Evolutionary conservation across 2,888 invertebrate genomes (phyloP).

Genomic region (Drosophila paranaensis): DNA sequence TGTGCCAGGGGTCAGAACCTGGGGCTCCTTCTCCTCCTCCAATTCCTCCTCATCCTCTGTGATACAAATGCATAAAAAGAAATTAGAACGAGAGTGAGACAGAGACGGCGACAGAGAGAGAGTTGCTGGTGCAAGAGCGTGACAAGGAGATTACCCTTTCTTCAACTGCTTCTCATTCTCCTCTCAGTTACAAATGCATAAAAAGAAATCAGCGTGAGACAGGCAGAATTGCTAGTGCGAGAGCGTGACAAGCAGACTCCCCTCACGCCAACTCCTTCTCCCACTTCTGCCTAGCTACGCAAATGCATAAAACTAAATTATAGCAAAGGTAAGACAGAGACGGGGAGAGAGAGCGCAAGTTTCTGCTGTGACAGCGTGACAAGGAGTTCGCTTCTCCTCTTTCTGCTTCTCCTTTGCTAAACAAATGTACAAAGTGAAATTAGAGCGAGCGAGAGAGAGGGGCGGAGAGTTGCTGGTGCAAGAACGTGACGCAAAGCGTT

Average conservation of each 20-base stretch:
- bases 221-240: constrained; percentile 38
- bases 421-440: constrained; percentile 47
- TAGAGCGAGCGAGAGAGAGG: constrained; percentile 17
- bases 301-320: neutral
- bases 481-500: constrained; percentile 44
- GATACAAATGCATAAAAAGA: constrained; percentile 60
- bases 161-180: constrained; percentile 33
- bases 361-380: neutral
- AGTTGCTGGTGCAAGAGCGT: constrained; percentile 48
- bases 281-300: neutral
- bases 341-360: neutral
- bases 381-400: constrained; percentile 1
- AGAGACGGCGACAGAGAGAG: constrained; percentile 11
- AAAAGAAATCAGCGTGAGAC: constrained; percentile 42
- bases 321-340: neutral
- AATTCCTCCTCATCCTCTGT: constrained; percentile 33
- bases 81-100: constrained; percentile 43
- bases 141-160: neutral
- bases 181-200: constrained; percentile 52
- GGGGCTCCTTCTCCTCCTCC: constrained; percentile 59
- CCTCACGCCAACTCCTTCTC: constrained; percentile 39
- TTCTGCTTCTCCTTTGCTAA: constrained; percentile 18
- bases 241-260: constrained; percentile 24
- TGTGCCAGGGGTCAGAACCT: constrained; percentile 56
- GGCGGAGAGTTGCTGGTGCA: constrained; percentile 38